These are phyloP conservation scores for Acronicta psi DNA, from an alignment of 2,888 invertebrate species.

Conservation along the genomic window DNA sequence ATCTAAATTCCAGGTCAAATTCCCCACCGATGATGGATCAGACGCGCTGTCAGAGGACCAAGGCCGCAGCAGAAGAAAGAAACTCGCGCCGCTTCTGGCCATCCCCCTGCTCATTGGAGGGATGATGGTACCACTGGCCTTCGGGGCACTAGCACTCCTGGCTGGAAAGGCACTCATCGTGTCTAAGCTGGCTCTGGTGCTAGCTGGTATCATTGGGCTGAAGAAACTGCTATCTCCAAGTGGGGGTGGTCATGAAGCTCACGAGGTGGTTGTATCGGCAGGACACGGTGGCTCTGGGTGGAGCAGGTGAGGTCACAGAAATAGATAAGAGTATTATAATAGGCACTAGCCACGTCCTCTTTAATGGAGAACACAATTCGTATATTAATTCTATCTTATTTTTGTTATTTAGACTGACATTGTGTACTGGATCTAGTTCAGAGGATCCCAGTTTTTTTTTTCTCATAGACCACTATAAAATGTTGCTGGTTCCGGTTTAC, in stretches of 20 bases:
- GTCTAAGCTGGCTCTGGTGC: slow-evolving; percentile 94
- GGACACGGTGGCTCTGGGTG: slow-evolving; percentile 92
- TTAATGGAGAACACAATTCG: no score
- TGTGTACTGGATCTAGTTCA: no score
- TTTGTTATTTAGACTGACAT: no score
- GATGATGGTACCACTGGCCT: slow-evolving; percentile 94
- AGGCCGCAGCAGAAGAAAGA: slow-evolving; percentile 92
- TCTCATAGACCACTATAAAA: no score
- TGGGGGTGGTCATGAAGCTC: slow-evolving; percentile 90
- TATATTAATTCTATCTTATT: no score
- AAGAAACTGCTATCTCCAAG: slow-evolving; percentile 93
- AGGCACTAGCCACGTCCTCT: no score
- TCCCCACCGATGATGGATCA: slow-evolving; percentile 91
- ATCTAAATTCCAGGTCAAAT: slow-evolving; percentile 90
- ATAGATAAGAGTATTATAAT: no score
- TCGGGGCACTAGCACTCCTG: slow-evolving; percentile 94
- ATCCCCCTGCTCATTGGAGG: slow-evolving; percentile 94
- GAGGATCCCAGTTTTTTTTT: no score
- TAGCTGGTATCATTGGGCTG: slow-evolving; percentile 95
- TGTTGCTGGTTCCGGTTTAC: no score
- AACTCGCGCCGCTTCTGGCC: slow-evolving; percentile 92
- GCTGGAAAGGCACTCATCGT: slow-evolving; percentile 96
- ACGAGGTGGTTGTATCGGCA: slow-evolving; percentile 92
- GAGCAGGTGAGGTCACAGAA: slow-evolving; percentile 86
- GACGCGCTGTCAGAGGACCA: slow-evolving; percentile 89